A percentile compares a stretch with the other conserved stretches of the same genome.
Conservation (phyloP, 2,888 invertebrate species). For the Scaptomyza reducta region DNA sequence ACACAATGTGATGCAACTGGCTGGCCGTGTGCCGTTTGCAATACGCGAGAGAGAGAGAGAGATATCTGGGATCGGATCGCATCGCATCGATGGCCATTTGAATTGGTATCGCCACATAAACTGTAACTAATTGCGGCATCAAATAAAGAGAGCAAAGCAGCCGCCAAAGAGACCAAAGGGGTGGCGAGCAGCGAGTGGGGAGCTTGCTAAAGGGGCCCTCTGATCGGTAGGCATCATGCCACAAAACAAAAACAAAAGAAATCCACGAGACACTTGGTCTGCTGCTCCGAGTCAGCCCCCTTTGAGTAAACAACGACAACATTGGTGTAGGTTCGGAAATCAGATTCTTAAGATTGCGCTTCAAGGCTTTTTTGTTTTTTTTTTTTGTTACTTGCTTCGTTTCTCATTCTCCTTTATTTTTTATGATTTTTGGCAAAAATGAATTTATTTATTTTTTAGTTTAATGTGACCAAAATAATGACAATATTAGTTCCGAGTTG, state of each 20-base stretch:
- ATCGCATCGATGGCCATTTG: slow-evolving; percentile 61
- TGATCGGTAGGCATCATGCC: slow-evolving; percentile 50
- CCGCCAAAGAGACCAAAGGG: slow-evolving; percentile 28
- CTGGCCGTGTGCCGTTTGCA: slow-evolving; percentile 14
- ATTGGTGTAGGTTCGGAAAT: slow-evolving; percentile 70
- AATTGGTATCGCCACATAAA: slow-evolving; percentile 76
- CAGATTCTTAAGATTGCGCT: slow-evolving; percentile 19
- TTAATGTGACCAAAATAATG: slow-evolving; percentile 37
- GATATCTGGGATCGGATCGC: slow-evolving; percentile 48
- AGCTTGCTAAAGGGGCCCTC: slow-evolving; percentile 12
- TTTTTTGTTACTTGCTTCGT: slow-evolving; percentile 7
- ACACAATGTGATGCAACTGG: slow-evolving; percentile 40
- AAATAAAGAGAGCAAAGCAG: slow-evolving; percentile 74
- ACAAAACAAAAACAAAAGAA: slow-evolving; percentile 15
- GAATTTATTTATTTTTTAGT: neutral
- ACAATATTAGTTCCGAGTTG: slow-evolving; percentile 11
- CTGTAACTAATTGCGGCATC: slow-evolving; percentile 83
- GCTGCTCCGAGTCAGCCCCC: slow-evolving; percentile 27
- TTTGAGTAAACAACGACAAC: slow-evolving; percentile 31
- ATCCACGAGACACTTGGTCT: slow-evolving; percentile 57
- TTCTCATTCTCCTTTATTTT: slow-evolving; percentile 24
- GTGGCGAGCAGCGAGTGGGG: neutral
- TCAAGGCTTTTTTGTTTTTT: slow-evolving; percentile 26
- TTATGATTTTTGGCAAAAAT: slow-evolving; percentile 54
- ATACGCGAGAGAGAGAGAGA: slow-evolving; percentile 1